phyloP scores from a whole-genome alignment of 2,797 vertebrate genomes.

The Ctenopoma multispine region DNA sequence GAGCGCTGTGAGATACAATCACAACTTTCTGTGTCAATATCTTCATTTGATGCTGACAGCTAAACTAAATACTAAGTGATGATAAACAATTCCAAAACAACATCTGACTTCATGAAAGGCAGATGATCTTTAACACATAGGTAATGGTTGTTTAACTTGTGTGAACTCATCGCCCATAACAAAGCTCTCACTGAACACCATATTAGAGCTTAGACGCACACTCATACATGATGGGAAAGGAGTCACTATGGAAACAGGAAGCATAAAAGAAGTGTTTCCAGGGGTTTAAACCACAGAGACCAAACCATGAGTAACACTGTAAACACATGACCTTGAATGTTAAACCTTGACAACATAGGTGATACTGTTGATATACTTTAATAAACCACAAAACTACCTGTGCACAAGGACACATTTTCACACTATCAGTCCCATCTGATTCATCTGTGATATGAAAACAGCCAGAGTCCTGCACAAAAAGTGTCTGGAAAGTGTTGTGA shows the following conservation, averaged over 20 bases:
- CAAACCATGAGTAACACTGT: background rate
- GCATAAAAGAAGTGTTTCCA: background rate
- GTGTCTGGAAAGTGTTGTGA: background rate
- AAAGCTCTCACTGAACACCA: background rate
- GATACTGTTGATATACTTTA: background rate
- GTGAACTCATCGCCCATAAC: background rate
- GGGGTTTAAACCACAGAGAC: conserved; percentile 3
- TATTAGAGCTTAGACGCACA: background rate
- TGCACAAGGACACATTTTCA: no score
- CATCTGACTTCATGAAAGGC: background rate
- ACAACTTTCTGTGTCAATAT: background rate
- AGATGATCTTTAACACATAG: background rate
- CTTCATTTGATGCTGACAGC: no score
- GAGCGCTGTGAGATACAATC: no score
- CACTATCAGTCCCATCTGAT: background rate
- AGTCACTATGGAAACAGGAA: conserved; percentile 24
- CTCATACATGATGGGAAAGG: conserved; percentile 15
- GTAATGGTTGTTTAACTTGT: background rate
- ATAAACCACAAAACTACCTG: background rate
- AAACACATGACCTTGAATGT: background rate
- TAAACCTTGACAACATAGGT: background rate
- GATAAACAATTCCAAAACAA: background rate
- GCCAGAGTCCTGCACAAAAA: background rate
- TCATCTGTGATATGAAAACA: background rate
- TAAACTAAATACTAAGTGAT: no score